Evolutionary conservation across 2,113 vertebrate species (phyloP), one percentile per base, ranked within the genome.

Genomic region (Guaruba guarouba): DNA sequence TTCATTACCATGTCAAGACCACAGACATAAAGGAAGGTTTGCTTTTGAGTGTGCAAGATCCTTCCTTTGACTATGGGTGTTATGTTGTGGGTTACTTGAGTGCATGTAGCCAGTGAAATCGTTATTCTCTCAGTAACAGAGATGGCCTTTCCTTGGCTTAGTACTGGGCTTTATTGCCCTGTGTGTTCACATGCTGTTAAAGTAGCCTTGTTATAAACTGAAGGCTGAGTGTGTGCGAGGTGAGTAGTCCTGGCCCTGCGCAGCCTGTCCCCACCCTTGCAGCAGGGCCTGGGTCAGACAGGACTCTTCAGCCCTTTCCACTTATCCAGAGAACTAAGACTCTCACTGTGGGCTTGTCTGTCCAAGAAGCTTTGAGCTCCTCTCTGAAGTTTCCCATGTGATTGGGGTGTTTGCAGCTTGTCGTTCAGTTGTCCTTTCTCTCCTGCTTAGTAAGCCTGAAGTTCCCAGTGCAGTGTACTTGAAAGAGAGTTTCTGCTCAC

Each of bases 201-300:
- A 90, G 17, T 25, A 84, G 11, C 9, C 81, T 37, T 7, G 24
- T 57, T 10, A 15, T 9, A 15, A 84, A 64, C 35, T 27, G 61
- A 12, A 35, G 39, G 74, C 13, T 13, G 49, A 9, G 67, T 35
- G 31, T 1, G 17, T 46, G 49, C 31, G 73, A 27, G 35, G 49
- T 7, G 16, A 35, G 61, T 14, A 48, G 35, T 31, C 0, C 0
- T 10, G 70, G 55, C 66, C 6, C 0, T 10, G 44, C 33, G 6
- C 66, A 37, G 1, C 43, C 62, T 61, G 23, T 15, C 24, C 33
- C 17, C 0, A 0, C 11, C 37, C 37, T 25, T 33, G 29, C 49
- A 15, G 54, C 1, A 4, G 23, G 28, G 23, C 64, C 20, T 55
- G 17, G 7, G 6, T 27, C 74, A 51, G 8, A 25, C 8, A 44